phyloP scores from a whole-genome alignment of 2,888 invertebrate genomes.

The Pollenia angustigena region DNA sequence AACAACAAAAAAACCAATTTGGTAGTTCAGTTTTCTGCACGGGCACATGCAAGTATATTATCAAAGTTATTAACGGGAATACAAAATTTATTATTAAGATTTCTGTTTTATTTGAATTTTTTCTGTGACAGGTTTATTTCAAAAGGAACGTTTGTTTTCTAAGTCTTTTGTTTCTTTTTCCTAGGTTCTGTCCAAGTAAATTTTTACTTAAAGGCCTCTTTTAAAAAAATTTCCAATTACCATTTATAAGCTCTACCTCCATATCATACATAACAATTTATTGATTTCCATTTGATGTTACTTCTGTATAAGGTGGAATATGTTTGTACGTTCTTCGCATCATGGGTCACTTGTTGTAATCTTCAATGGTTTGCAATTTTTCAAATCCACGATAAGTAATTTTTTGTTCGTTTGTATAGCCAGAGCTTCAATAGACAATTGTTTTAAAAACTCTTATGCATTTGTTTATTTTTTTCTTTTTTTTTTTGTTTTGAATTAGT shows the following conservation, averaged over 20 bases:
- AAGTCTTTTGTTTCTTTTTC: conserved; percentile 7
- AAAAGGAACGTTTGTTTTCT: background rate
- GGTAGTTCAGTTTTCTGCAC: no score
- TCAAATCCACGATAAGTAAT: conserved; percentile 19
- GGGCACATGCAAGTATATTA: no score
- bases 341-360: conserved; percentile 62
- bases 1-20: no score
- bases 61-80: no score
- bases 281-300: conserved; percentile 51
- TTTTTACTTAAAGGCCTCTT: background rate
- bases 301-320: conserved; percentile 60
- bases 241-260: background rate
- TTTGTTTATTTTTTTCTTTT: conserved; percentile 40
- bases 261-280: conserved; percentile 40
- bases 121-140: background rate
- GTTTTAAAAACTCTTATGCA: conserved; percentile 16
- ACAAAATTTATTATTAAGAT: no score
- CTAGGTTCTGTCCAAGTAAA: background rate
- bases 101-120: no score
- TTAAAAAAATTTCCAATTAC: no score
- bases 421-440: conserved; percentile 3
- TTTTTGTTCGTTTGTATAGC: background rate
- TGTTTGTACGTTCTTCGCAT: conserved; percentile 34
- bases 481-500: conserved; percentile 64
- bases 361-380: conserved; percentile 41